Evolutionary conservation across 2,113 vertebrate genomes (phyloP).

Genomic region (Spermophilus dauricus): DNA sequence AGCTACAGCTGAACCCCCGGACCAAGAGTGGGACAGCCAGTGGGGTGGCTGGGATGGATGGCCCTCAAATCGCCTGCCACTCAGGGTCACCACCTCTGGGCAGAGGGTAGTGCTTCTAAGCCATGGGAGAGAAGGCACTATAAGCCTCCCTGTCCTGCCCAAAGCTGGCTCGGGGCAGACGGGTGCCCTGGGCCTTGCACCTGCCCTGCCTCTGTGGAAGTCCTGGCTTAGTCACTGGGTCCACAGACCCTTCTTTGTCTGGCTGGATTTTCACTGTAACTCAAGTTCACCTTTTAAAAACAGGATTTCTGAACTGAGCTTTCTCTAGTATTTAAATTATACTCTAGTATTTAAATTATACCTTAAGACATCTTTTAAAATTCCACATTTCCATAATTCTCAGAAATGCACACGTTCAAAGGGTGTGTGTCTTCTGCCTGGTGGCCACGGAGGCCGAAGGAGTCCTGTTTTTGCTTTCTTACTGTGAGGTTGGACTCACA

Average conservation of each 20-base stretch:
- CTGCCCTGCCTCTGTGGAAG: accelerated
- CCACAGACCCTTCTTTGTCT: too few relatives aligned
- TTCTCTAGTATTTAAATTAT: not conserved
- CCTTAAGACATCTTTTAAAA: too few relatives aligned
- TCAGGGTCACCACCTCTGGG: too few relatives aligned
- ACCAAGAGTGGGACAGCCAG: accelerated
- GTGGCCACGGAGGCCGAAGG: not conserved
- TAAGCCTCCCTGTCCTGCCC: too few relatives aligned
- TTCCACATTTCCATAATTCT: accelerated
- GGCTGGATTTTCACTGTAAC: accelerated
- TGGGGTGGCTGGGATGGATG: too few relatives aligned
- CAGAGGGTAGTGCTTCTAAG: not conserved
- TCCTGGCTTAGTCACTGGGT: not conserved
- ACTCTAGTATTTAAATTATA: not conserved
- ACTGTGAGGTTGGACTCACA: accelerated
- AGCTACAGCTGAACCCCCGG: not conserved
- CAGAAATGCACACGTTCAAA: not conserved
- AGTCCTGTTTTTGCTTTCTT: too few relatives aligned
- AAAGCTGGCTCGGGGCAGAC: too few relatives aligned
- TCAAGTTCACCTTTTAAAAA: not conserved
- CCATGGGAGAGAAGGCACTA: not conserved
- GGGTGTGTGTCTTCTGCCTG: not conserved
- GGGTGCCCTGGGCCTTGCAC: not conserved
- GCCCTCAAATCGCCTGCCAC: not conserved
- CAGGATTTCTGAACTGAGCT: not conserved